These are phyloP conservation scores for Alloplasta piceator DNA, from an alignment of 2,888 invertebrate genomes.

Conservation along the genomic window DNA sequence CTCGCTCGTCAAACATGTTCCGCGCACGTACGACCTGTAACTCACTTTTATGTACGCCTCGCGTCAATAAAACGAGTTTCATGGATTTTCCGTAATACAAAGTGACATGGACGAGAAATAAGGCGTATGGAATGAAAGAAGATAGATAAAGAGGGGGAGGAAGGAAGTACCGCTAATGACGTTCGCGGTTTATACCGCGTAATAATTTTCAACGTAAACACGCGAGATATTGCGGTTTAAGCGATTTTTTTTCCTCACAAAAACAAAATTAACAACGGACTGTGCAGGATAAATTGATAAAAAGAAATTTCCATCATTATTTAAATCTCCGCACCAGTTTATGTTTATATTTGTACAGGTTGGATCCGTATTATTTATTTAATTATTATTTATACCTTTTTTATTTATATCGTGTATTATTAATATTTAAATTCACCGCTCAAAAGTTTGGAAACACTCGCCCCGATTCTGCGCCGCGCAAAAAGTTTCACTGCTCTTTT, in stretches of 20 bases:
- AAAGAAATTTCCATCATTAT: too few species aligned
- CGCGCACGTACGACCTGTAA: conserved; percentile 18
- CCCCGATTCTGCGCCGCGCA: too few species aligned
- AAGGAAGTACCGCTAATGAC: conserved; percentile 29
- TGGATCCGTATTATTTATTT: too few species aligned
- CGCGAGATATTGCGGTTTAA: background rate
- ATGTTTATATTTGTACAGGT: too few species aligned
- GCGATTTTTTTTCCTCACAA: conserved; percentile 14
- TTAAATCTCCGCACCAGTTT: too few species aligned
- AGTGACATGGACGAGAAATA: conserved; percentile 13
- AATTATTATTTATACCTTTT: too few species aligned
- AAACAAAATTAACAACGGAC: conserved; percentile 23
- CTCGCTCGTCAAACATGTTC: conserved; percentile 3
- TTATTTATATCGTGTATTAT: too few species aligned
- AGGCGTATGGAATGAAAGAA: background rate
- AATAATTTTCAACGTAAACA: conserved; percentile 42
- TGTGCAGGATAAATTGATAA: too few species aligned
- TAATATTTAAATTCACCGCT: too few species aligned
- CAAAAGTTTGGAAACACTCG: too few species aligned
- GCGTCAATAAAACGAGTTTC: conserved; percentile 46
- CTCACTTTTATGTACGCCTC: conserved; percentile 34
- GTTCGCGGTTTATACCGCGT: conserved; percentile 27
- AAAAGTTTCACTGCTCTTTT: too few species aligned
- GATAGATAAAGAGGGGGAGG: background rate
- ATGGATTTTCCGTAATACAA: conserved; percentile 36